Evolutionary conservation across 2,797 vertebrate species (phyloP).

Genomic region (Paratrypauchen microcephalus): DNA sequence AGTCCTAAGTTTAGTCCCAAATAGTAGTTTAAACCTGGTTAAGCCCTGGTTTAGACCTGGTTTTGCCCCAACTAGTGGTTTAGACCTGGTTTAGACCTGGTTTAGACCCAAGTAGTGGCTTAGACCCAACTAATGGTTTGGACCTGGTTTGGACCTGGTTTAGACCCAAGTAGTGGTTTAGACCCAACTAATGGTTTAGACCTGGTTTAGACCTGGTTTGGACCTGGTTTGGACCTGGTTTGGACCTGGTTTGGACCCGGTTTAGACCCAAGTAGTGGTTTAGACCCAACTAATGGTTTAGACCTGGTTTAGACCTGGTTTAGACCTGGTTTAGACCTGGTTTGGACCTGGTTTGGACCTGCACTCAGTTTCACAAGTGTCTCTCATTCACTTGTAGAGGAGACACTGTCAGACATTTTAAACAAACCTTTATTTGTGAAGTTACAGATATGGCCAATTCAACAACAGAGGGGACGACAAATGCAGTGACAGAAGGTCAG

Average conservation of each 20-base stretch:
- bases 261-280: not conserved
- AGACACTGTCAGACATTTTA: constrained; percentile 24
- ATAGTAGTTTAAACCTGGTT: not conserved
- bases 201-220: too few species aligned
- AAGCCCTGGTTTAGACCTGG: too few species aligned
- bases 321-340: not conserved
- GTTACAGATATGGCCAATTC: constrained; percentile 35
- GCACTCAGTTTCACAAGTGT: constrained; percentile 42
- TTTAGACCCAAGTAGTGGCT: not conserved
- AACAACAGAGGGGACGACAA: not conserved
- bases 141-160: too few species aligned
- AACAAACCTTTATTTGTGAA: constrained; percentile 39
- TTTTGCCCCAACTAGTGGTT: not conserved
- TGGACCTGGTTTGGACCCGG: too few species aligned
- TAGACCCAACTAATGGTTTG: too few species aligned
- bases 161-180: not conserved
- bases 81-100: not conserved
- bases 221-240: too few species aligned
- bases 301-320: not conserved
- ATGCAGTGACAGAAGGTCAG: constrained; percentile 26
- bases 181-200: not conserved
- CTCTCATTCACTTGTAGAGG: not conserved
- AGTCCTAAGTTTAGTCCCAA: not conserved
- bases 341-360: too few species aligned
- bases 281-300: too few species aligned